Base-by-base conservation (phyloP, 2,888 invertebrate species). In the Aradus depressus region DNA sequence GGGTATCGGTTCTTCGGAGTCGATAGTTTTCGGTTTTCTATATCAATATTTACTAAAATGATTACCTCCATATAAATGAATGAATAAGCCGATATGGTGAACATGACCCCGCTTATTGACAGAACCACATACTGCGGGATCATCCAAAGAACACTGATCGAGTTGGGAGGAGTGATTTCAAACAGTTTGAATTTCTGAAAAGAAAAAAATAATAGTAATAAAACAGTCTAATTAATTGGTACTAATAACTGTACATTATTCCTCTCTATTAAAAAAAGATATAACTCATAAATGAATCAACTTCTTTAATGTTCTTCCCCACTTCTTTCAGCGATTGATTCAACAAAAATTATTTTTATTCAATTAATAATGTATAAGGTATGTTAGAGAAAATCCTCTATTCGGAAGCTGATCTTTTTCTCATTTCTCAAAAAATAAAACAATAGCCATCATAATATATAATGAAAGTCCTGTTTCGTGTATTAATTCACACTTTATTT, bases 31-130 rank as follows among this genome's bases (percentile, higher is more conserved):
- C n/a, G n/a, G n/a, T n/a, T n/a, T n/a, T n/a, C n/a, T n/a, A n/a
- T n/a, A n/a, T n/a, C 10, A 10, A 28, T 28, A 10, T 19, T 16
- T 16, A 42, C 1, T 14, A 44, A 2, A 12, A 3, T 4, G 31
- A 16, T 48, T 14, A 48, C 48, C 48, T 49, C 49, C 1, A 41
- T 41, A 31, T 49, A 49, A 3, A 49, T 32, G 23, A 49, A 49
- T 16, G 41, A 28, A 4, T 39, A 32, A 22, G 49, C 41, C 1
- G 49, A 49, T 18, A 41, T 41, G 2, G 8, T 12, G 16, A 41
- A 49, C 31, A 49, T 39, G 10, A 49, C 41, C 14, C 12, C 23
- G 22, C 49, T 49, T 3, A 41, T 22, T 12, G 49, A 31, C 3
- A 49, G 19, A 4, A 41, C 14, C 3, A 41, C 8, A n/a, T 49